phyloP scores from a whole-genome alignment of 2,113 vertebrate species.

The Turnix velox region DNA sequence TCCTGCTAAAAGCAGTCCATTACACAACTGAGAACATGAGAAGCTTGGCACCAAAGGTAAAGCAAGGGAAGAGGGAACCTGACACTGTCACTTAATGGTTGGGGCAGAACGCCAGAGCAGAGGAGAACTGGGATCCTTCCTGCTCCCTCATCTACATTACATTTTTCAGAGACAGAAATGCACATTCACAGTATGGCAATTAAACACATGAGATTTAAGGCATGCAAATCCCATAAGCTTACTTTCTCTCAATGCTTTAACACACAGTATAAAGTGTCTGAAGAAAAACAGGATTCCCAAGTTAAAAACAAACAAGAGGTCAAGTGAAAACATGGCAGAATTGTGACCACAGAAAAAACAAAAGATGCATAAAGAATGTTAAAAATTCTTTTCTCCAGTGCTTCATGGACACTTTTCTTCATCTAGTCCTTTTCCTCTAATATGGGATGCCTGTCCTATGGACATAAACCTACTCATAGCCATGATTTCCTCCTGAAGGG shows the following conservation, averaged over 20 bases:
- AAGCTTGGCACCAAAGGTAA: background rate
- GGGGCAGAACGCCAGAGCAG: background rate
- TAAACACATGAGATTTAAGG: background rate
- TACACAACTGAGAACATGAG: background rate
- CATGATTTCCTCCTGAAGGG: background rate
- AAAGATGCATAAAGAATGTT: background rate
- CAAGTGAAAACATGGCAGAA: background rate
- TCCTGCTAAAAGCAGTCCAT: background rate
- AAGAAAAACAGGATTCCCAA: background rate
- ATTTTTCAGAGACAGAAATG: background rate
- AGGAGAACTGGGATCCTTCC: background rate
- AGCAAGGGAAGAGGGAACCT: background rate
- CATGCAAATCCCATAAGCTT: fast-evolving
- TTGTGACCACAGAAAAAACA: background rate
- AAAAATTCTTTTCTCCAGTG: background rate
- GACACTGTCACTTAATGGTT: background rate
- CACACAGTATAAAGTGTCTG: background rate
- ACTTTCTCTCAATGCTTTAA: background rate
- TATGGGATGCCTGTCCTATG: fast-evolving
- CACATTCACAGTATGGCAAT: background rate
- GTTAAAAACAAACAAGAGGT: background rate
- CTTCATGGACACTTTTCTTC: background rate
- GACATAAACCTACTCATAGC: background rate
- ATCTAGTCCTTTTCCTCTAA: background rate
- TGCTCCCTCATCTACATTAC: background rate